phyloP scores from a whole-genome alignment of 2,113 vertebrate genomes.

The Numida meleagris region DNA sequence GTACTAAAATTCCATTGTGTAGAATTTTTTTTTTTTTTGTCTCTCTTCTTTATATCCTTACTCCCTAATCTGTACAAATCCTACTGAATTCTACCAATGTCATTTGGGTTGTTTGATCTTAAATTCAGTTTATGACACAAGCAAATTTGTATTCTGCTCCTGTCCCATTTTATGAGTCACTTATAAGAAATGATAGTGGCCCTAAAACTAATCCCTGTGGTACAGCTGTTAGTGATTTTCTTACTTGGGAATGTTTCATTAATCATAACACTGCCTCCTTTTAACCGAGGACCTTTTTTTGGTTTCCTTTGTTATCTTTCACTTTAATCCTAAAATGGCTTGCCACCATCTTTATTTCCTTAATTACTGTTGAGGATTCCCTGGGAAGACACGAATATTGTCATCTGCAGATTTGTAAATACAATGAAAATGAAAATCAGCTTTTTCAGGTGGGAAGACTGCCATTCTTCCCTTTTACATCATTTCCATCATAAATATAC shows the following conservation, averaged over 20 bases:
- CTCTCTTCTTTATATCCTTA: not conserved
- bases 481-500: not conserved
- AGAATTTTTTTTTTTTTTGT: not conserved
- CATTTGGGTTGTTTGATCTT: constrained; percentile 37
- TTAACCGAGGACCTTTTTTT: not conserved
- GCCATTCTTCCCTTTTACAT: not conserved
- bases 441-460: rapidly evolving
- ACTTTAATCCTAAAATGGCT: not conserved
- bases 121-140: constrained; percentile 6
- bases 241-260: not conserved
- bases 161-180: not conserved
- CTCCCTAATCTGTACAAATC: constrained; percentile 39
- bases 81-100: not conserved
- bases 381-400: not conserved
- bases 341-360: not conserved
- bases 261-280: not conserved
- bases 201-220: not conserved
- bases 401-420: not conserved
- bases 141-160: constrained; percentile 10
- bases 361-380: not conserved
- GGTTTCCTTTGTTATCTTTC: not conserved
- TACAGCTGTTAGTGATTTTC: not conserved
- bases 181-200: not conserved
- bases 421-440: not conserved
- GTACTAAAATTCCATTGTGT: not conserved